Evolutionary conservation across 2,113 vertebrate genomes (phyloP).

Genomic region (Chaenogobius annularis): DNA sequence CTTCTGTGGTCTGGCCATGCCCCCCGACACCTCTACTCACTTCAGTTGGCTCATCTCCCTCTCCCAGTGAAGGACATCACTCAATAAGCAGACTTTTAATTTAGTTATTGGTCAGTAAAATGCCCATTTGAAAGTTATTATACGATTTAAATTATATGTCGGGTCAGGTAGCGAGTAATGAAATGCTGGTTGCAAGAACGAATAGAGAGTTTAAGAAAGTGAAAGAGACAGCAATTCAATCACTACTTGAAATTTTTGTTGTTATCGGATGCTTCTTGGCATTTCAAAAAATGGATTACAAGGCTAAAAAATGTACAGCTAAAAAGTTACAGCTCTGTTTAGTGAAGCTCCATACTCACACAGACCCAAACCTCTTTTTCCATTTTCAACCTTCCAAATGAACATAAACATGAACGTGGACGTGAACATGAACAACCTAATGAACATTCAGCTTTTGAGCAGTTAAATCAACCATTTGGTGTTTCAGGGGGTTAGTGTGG

Average conservation of each 20-base stretch:
- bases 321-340: too few species aligned
- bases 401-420: too few species aligned
- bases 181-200: background rate
- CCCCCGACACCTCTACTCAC: slow-evolving; percentile 28
- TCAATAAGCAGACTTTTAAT: slow-evolving; percentile 28
- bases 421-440: too few species aligned
- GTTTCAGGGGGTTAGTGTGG: too few species aligned
- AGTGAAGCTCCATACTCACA: too few species aligned
- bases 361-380: too few species aligned
- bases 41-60: slow-evolving; percentile 50
- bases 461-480: too few species aligned
- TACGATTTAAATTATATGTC: background rate
- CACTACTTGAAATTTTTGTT: background rate
- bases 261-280: background rate
- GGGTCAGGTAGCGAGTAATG: background rate
- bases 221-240: background rate
- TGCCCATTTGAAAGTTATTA: background rate
- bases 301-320: too few species aligned
- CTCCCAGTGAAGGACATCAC: slow-evolving; percentile 51
- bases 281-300: too few species aligned
- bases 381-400: too few species aligned
- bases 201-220: background rate
- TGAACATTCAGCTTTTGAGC: too few species aligned
- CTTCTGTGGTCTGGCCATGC: slow-evolving; percentile 35
- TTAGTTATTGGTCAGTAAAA: background rate